Conservation (phyloP, 2,888 invertebrate genomes). For the Andricus quercusramuli region DNA sequence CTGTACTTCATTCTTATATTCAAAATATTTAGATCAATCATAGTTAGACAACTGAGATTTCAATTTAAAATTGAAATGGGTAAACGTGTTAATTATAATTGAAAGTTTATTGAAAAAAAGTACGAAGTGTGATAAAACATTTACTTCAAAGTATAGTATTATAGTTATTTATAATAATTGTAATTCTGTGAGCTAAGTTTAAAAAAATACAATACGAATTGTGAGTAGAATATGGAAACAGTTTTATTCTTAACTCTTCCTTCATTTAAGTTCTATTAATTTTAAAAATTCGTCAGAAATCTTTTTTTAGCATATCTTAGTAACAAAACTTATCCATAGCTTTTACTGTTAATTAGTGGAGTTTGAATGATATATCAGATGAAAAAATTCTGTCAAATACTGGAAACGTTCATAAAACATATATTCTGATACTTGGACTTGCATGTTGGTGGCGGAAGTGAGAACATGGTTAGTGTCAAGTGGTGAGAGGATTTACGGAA, state of each 20-base stretch:
- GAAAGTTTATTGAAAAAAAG: neutral
- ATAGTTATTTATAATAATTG: neutral
- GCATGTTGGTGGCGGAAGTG: too few relatives aligned
- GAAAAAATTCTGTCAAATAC: neutral
- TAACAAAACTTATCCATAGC: neutral
- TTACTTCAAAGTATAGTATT: neutral
- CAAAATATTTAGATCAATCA: too few relatives aligned
- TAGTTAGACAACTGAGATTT: neutral
- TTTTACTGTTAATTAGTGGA: neutral
- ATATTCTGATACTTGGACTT: too few relatives aligned
- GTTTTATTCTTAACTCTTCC: neutral
- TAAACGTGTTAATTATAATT: neutral
- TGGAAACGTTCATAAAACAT: neutral
- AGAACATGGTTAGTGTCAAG: too few relatives aligned
- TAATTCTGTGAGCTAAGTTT: neutral
- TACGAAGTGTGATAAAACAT: neutral
- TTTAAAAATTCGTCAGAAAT: too few relatives aligned
- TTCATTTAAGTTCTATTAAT: too few relatives aligned
- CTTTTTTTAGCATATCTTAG: neutral
- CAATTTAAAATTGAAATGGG: neutral
- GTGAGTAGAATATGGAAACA: neutral
- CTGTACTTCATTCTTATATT: too few relatives aligned
- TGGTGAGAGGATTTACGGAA: too few relatives aligned
- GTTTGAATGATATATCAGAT: neutral
- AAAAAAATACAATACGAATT: neutral